A percentile compares a stretch with the other conserved stretches of the same genome.
Evolutionary conservation across 2,113 vertebrate species (phyloP).

Genomic region (Cettia cetti): DNA sequence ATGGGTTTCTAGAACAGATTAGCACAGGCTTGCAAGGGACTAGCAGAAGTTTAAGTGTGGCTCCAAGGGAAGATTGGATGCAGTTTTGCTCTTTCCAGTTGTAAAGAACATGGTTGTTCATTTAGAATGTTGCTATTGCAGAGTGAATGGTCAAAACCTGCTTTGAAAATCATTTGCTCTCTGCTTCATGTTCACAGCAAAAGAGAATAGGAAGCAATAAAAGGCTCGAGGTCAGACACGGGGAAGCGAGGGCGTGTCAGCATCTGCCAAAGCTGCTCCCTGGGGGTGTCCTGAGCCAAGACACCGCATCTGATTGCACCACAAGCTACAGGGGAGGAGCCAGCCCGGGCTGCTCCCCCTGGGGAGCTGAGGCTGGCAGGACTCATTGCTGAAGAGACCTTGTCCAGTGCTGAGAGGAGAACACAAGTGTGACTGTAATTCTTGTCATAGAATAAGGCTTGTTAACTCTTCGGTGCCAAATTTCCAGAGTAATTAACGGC

Average conservation of each 20-base stretch:
- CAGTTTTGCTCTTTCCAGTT: slow-evolving; percentile 49
- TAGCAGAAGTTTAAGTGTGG: slow-evolving; percentile 58
- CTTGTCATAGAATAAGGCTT: slow-evolving; percentile 70
- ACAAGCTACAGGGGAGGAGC: not conserved
- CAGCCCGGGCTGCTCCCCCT: not conserved
- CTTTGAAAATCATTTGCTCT: slow-evolving; percentile 56
- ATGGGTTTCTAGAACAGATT: slow-evolving; percentile 51
- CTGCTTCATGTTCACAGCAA: slow-evolving; percentile 49
- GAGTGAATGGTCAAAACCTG: slow-evolving; percentile 50
- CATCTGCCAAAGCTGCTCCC: slow-evolving; percentile 46
- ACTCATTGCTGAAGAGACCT: not conserved
- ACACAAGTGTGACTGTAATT: slow-evolving; percentile 14
- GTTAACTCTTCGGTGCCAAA: slow-evolving; percentile 64
- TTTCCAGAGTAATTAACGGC: slow-evolving; percentile 67
- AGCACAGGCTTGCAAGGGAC: slow-evolving; percentile 69
- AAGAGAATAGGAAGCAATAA: slow-evolving; percentile 43
- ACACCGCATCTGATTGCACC: not conserved
- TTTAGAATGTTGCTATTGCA: slow-evolving; percentile 11
- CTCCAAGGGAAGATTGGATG: slow-evolving; percentile 54
- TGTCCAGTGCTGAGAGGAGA: not conserved
- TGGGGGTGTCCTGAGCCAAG: slow-evolving; percentile 6
- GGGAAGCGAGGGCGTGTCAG: slow-evolving; percentile 46
- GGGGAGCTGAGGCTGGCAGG: not conserved
- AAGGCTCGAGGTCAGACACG: slow-evolving; percentile 10
- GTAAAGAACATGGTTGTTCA: slow-evolving; percentile 42